These are phyloP conservation scores for Podarcis muralis DNA, from an alignment of 2,113 vertebrate species.

Conservation along the genomic window DNA sequence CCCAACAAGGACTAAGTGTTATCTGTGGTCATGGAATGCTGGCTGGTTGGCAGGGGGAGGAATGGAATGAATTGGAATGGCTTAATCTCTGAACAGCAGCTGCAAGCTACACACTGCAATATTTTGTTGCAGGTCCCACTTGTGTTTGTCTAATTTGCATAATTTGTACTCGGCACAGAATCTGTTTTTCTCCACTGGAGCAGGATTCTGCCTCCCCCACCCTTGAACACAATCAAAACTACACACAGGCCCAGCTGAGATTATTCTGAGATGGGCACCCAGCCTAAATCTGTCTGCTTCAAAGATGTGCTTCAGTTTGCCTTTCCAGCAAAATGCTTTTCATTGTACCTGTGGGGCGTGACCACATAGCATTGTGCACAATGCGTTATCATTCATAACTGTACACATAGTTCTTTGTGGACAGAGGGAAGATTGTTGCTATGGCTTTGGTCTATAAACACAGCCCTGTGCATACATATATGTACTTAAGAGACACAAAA, in stretches of 20 bases:
- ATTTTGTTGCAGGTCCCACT: neutral
- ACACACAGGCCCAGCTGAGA: neutral
- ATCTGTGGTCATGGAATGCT: neutral
- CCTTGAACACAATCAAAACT: neutral
- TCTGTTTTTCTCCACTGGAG: neutral
- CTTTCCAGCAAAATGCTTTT: neutral
- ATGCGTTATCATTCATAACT: neutral
- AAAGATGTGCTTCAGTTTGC: neutral
- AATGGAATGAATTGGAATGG: neutral
- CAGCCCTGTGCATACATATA: neutral
- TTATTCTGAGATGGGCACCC: neutral
- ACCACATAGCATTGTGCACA: neutral
- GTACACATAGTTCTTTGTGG: neutral
- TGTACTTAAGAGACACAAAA: neutral
- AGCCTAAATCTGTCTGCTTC: neutral
- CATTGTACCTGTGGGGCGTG: conserved; percentile 48
- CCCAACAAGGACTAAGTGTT: neutral
- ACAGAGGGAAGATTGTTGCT: neutral
- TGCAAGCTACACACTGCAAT: neutral
- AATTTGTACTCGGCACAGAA: neutral
- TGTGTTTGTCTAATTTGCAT: neutral
- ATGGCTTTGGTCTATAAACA: conserved; percentile 4
- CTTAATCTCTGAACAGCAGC: neutral
- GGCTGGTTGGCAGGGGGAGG: neutral
- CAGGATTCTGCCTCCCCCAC: neutral